These are phyloP conservation scores for Lamprologus tigripictilis DNA, from an alignment of 2,113 vertebrate species.

Conservation along the genomic window DNA sequence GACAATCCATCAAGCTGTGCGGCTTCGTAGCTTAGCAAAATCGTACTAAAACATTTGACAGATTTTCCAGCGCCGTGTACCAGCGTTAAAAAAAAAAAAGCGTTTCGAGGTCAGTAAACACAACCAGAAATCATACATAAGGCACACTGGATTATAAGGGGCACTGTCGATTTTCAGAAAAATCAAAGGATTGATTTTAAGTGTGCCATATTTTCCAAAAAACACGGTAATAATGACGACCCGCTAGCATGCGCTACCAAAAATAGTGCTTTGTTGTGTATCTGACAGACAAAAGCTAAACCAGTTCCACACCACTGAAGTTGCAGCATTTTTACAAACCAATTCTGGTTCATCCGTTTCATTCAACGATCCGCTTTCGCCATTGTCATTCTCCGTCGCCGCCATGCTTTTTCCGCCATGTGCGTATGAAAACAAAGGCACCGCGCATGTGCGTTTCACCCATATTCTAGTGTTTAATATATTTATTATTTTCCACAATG, in stretches of 20 bases:
- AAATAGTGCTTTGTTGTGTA: background rate
- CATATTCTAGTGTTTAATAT: background rate
- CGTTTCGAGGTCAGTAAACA: background rate
- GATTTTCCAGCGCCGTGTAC: background rate
- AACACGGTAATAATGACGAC: accelerated
- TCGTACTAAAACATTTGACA: background rate
- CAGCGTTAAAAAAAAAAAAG: too few species aligned
- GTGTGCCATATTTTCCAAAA: background rate
- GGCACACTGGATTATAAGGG: too few species aligned
- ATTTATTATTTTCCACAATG: background rate
- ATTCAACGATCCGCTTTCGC: background rate
- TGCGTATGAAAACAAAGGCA: background rate
- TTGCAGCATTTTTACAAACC: background rate
- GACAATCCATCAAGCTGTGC: background rate
- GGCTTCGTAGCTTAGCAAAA: background rate
- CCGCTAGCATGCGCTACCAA: background rate
- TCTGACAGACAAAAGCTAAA: background rate
- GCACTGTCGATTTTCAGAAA: too few species aligned
- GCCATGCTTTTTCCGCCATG: background rate
- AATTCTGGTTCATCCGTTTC: background rate
- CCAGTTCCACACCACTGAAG: background rate
- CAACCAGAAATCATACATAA: background rate
- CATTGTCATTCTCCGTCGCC: background rate
- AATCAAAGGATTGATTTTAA: too few species aligned
- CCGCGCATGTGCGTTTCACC: background rate